Evolutionary conservation across 2,113 vertebrate species (phyloP), one percentile per base, ranked within the genome.

Genomic region (Petaurus breviceps): DNA sequence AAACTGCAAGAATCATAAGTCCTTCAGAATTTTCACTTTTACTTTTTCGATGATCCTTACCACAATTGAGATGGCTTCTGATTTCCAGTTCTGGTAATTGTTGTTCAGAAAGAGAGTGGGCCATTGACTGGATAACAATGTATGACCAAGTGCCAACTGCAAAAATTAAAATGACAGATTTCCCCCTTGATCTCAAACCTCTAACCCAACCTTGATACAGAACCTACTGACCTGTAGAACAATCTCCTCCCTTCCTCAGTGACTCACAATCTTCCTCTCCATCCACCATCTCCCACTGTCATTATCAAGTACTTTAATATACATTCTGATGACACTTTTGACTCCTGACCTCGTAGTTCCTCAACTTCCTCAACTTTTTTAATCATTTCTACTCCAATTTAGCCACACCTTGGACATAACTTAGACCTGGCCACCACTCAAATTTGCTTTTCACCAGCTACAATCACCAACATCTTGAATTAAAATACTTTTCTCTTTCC

Each of bases 21-120:
- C 61, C 43, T n/a, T 28, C 28, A 9, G 1, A 84, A 84, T 84
- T 37, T 94, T 93, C 43, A n/a, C n/a, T 7, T 90, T 3, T 9
- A 14, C 16, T 96, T 92, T 51, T 37, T 93, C 95, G 91, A 23
- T 84, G 68, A 84, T 43, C 68, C 26, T 92, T 96, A 53, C 93
- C 77, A 31, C 43, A 43, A 51, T 94, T 96, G 92, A 96, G 28
- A 57, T 94, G 10, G 61, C 94, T 51, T 94, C 23, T 77, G 77
- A 28, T 22, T 94, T 96, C 92, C 52, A 61, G 2, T 95, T 94
- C 51, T 92, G 51, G 9, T 68, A 84, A 37, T 43, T 92, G 11
- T 24, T 92, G 61, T 53, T 92, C 89, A 77, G 2, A 16, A 57
- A 2, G 11, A 90, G 4, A 3, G 12, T 91, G 16, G 51, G 50